Evolutionary conservation across 2,888 invertebrate species (phyloP).

Genomic region (Hypomecis atomaria): DNA sequence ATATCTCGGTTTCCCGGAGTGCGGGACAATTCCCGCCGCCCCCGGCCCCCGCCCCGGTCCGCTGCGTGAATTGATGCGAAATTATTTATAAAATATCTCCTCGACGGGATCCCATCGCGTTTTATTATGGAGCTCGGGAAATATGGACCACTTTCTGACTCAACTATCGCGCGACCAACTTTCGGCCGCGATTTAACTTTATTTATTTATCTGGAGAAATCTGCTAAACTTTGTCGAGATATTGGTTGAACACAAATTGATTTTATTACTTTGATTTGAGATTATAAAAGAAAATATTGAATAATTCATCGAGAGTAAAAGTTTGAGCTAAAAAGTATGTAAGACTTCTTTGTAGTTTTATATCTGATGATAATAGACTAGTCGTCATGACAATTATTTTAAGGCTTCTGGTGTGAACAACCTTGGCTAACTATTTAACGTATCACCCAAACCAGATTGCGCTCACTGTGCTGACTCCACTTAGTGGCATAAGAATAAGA

Average conservation of each 20-base stretch:
- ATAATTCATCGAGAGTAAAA: too few species aligned
- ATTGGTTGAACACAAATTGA: background rate
- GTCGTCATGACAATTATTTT: too few species aligned
- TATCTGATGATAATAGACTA: background rate
- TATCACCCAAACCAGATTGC: too few species aligned
- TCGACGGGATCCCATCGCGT: constrained; percentile 32
- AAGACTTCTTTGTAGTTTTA: too few species aligned
- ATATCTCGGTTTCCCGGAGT: constrained; percentile 38
- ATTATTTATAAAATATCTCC: constrained; percentile 43
- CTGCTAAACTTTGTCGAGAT: background rate
- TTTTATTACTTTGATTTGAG: background rate
- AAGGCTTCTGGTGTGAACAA: too few species aligned
- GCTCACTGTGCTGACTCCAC: too few species aligned
- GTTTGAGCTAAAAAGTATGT: too few species aligned
- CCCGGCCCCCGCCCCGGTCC: constrained; percentile 19
- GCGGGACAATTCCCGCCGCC: constrained; percentile 34
- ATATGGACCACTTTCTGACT: constrained; percentile 12
- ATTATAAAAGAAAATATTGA: background rate
- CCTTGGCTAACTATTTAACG: too few species aligned
- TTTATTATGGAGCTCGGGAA: constrained; percentile 17
- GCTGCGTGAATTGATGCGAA: constrained; percentile 38
- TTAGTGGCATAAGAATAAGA: too few species aligned
- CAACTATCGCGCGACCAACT: constrained; percentile 6
- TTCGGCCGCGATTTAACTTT: constrained; percentile 14
- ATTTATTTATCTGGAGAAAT: constrained; percentile 3